phyloP scores from a whole-genome alignment of 2,797 vertebrate species.

The Parotocinclus haroldoi region DNA sequence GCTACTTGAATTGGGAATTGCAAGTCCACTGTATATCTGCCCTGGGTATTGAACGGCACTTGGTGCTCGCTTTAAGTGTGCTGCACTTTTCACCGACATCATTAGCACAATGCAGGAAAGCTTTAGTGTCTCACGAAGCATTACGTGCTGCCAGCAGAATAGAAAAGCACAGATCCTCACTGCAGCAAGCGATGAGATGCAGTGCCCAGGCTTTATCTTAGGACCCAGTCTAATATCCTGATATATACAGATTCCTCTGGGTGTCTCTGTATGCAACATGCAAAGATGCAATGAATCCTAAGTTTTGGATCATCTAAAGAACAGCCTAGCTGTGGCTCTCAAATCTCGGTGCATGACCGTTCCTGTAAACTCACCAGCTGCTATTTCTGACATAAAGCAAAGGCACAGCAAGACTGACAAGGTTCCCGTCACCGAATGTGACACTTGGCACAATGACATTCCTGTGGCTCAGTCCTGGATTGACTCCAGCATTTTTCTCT shows the following conservation, averaged over 20 bases:
- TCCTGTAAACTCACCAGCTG: neutral
- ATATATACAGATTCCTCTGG: conserved; percentile 13
- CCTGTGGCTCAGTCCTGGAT: conserved; percentile 4
- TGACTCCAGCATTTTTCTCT: conserved; percentile 33
- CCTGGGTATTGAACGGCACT: conserved; percentile 20
- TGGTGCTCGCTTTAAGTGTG: conserved; percentile 34
- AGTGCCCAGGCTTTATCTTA: conserved; percentile 3
- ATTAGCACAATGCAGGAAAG: conserved; percentile 24
- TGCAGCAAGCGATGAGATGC: conserved; percentile 10
- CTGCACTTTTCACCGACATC: conserved; percentile 23
- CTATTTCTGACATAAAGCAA: neutral
- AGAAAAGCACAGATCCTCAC: conserved; percentile 15
- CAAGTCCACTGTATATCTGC: neutral
- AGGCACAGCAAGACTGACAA: neutral
- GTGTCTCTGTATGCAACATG: conserved; percentile 10
- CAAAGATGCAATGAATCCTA: conserved; percentile 16
- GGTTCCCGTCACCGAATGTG: neutral
- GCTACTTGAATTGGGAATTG: conserved; percentile 1
- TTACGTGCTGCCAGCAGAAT: conserved; percentile 35
- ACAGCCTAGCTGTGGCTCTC: conserved; percentile 10
- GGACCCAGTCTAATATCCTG: conserved; percentile 7
- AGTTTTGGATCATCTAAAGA: conserved; percentile 5
- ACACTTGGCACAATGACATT: conserved; percentile 14
- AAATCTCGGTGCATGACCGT: neutral
- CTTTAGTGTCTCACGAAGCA: conserved; percentile 25